Evolutionary conservation across 2,888 invertebrate genomes (phyloP), one percentile per base, ranked within the genome.

Genomic region (Drosophila monieri): DNA sequence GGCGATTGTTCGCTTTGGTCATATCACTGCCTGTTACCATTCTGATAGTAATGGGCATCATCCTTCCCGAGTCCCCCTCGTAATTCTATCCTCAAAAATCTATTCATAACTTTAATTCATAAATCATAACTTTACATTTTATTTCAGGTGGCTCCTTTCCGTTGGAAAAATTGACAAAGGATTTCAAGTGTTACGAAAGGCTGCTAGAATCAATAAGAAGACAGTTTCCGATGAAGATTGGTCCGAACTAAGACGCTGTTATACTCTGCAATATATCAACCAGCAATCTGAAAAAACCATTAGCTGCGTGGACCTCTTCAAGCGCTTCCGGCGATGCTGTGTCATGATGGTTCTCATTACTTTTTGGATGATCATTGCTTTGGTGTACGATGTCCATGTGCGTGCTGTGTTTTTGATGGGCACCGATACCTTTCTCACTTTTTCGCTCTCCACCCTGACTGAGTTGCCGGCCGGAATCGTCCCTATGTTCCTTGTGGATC

Each of bases 61-160:
- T 95, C n/a, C 94, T 96, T 0, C 96, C 96, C 0, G 97, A 97
- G 92, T 97, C 96, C 76, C 96, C 96, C 1, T 94, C 96, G 95
- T 95, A 10, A 18, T 5, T 27, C 14, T 15, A 12, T 15, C 27
- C 21, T 21, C 4, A 21, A 21, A 21, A 4, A 21, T 21, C 21
- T 23, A 23, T 23, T 23, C 21, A 23, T 23, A 23, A 23, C 21
- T 23, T 23, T 23, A 4, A 23, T 23, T 23, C 21, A 23, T 23
- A 23, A 4, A 5, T 23, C 23, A 46, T 10, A 37, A 18, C 14
- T 49, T 3, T 8, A 2, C 23, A 14, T 4, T n/a, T 14, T 4
- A 1, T 39, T 61, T 0, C 54, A 95, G 96, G 81, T 97, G 97
- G 97, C 92, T 97, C 12, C 94, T 96, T 0, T 96, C 96, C 0